Evolutionary conservation across 2,797 vertebrate genomes (phyloP).

Genomic region (Zenarchopterus dispar): DNA sequence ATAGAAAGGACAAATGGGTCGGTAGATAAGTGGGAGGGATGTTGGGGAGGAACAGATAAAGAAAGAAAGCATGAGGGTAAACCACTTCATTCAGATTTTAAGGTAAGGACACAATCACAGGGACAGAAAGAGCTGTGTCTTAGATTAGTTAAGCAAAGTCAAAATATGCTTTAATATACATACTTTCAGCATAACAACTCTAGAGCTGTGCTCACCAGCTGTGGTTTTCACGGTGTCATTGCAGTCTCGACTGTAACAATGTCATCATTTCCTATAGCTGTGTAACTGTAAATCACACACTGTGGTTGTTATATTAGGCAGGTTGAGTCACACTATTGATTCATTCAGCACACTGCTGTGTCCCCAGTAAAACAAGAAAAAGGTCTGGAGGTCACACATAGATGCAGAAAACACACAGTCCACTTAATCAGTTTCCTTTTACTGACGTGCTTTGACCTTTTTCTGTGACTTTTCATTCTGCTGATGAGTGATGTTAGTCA

Average conservation of each 20-base stretch:
- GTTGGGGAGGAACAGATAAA: conserved; percentile 6
- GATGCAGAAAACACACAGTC: conserved; percentile 4
- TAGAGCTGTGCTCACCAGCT: not conserved
- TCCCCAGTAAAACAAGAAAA: not conserved
- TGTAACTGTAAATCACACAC: conserved; percentile 21
- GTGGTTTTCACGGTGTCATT: not conserved
- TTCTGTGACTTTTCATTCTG: conserved; percentile 3
- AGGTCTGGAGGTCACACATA: conserved; percentile 16
- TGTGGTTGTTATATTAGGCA: not conserved
- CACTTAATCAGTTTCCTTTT: conserved; percentile 39
- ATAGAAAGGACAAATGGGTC: conserved; percentile 37
- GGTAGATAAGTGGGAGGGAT: conserved; percentile 10
- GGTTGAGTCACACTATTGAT: conserved; percentile 22
- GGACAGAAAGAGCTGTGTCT: too few species aligned
- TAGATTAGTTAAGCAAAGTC: not conserved
- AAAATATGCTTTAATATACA: not conserved
- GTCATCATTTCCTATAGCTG: conserved; percentile 15
- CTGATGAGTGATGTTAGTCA: conserved; percentile 21
- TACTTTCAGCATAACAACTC: not conserved
- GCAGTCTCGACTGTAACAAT: not conserved
- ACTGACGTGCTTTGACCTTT: conserved; percentile 53
- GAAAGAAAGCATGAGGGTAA: conserved; percentile 17
- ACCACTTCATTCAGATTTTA: conserved; percentile 19
- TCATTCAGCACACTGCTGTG: not conserved
- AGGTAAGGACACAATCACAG: not conserved